Conservation (phyloP, 2,797 vertebrate genomes). For the Parauchenoglanis punctatus region DNA sequence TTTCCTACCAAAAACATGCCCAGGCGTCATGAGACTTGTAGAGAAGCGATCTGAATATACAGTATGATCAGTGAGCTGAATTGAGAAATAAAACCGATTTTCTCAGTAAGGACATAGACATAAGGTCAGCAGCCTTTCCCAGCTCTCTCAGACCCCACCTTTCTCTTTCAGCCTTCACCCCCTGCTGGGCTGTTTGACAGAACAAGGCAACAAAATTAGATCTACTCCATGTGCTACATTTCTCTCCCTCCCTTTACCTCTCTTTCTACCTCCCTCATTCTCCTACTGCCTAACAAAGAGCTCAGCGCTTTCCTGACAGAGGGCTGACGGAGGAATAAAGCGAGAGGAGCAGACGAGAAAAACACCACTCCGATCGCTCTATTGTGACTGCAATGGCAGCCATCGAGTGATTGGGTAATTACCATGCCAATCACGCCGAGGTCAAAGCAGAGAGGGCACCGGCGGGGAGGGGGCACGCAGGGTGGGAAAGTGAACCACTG, state of each 20-base stretch:
- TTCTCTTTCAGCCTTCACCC: constrained; percentile 37
- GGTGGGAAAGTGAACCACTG: constrained; percentile 52
- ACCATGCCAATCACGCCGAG: constrained; percentile 82
- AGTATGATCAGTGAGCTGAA: background rate
- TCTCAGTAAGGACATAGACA: background rate
- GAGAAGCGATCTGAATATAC: background rate
- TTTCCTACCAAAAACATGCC: background rate
- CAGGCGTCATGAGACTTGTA: background rate
- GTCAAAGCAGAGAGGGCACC: constrained; percentile 77
- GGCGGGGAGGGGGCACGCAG: constrained; percentile 45
- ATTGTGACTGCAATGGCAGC: constrained; percentile 80
- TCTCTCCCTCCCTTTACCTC: constrained; percentile 49
- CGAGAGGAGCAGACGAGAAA: constrained; percentile 54
- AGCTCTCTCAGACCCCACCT: constrained; percentile 29
- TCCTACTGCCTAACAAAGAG: constrained; percentile 63
- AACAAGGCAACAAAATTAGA: constrained; percentile 72
- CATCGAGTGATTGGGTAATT: constrained; percentile 83
- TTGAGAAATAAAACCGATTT: background rate
- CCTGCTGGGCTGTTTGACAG: constrained; percentile 59
- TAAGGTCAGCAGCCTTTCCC: constrained; percentile 40
- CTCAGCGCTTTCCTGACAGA: constrained; percentile 60
- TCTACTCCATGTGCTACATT: constrained; percentile 53
- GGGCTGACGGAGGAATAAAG: constrained; percentile 67
- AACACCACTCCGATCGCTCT: constrained; percentile 76
- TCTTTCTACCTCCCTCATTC: constrained; percentile 12